Conservation (phyloP, 1,140 invertebrate species). For the Ceratina calcarata region DNA sequence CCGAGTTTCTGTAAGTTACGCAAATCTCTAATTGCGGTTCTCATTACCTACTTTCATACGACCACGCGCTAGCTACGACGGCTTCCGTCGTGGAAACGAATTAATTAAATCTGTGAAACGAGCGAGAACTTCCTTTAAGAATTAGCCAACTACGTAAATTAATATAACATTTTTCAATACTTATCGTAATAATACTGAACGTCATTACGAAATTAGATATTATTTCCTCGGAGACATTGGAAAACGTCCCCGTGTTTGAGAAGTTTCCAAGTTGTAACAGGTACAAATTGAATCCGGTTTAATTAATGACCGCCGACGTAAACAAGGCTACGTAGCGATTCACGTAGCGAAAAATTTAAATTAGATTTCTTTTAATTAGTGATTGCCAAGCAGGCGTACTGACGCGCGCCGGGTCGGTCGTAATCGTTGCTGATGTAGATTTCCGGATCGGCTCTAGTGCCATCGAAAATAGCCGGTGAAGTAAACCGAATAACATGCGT, state of each 20-base stretch:
- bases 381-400: background rate
- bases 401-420: background rate
- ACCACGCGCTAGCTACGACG: background rate
- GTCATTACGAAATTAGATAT: background rate
- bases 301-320: too few relatives aligned
- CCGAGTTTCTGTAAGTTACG: background rate
- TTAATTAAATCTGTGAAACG: constrained; percentile 15
- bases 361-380: background rate
- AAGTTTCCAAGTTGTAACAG: too few relatives aligned
- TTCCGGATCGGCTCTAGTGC: constrained; percentile 1
- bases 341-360: too few relatives aligned
- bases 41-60: constrained; percentile 11
- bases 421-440: constrained; percentile 13
- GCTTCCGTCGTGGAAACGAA: constrained; percentile 5
- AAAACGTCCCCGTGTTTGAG: too few relatives aligned
- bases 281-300: too few relatives aligned
- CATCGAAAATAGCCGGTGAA: constrained; percentile 37
- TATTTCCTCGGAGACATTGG: too few relatives aligned
- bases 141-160: background rate
- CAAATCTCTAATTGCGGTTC: constrained; percentile 19
- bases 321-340: too few relatives aligned
- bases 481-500: constrained; percentile 43
- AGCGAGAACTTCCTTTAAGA: background rate
- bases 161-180: background rate
- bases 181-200: background rate